Evolutionary conservation across 2,113 vertebrate species (phyloP), one percentile per base, ranked within the genome.

Genomic region (Malaclemys terrapin): DNA sequence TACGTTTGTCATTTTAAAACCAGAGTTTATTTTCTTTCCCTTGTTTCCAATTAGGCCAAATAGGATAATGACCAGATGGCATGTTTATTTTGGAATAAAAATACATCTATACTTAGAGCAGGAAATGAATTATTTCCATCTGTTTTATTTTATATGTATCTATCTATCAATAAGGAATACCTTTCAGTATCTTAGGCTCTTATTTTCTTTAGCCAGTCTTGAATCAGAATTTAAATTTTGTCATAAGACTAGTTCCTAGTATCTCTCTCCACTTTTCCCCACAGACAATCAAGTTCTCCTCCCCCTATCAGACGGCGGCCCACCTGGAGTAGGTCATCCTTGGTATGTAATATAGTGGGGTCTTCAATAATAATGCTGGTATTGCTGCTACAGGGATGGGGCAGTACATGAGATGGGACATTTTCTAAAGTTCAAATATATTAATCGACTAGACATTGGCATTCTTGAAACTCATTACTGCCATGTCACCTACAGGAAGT

Each of bases 201-300:
- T 94, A 42, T 92, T 96, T 95, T 89, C 53, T 56, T 85, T 56
- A 56, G 80, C 81, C 50, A 19, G 80, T 96, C 35, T 54, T 93
- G 91, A 84, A 92, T 88, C 59, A 85, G 47, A 93, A 96, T 29
- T 79, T 62, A 35, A 83, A 5, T 80, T n/a, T 54, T 82, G 7
- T 78, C 52, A 38, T 76, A 5, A 19, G 50, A 31, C 25, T 29
- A 19, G 54, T 89, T 93, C 91, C 53, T 85, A 76, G 22, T 7
- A 50, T 76, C 17, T 90, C 47, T 93, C 62, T 86, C 62, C 45
- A 93, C 93, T 97, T 97, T 89, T 89, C 87, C 82, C 76, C 80
- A 11, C 84, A 99, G 99, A 96, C 99, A 99, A 35, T 98, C 99
- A 90, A 99, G 98, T 95, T 99, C 99, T 95, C 99, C 99, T 91